Percentiles rank a stretch among this genome's conserved stretches.
phyloP scores from a whole-genome alignment of 2,797 vertebrate genomes.

The Knipowitschia caucasica region DNA sequence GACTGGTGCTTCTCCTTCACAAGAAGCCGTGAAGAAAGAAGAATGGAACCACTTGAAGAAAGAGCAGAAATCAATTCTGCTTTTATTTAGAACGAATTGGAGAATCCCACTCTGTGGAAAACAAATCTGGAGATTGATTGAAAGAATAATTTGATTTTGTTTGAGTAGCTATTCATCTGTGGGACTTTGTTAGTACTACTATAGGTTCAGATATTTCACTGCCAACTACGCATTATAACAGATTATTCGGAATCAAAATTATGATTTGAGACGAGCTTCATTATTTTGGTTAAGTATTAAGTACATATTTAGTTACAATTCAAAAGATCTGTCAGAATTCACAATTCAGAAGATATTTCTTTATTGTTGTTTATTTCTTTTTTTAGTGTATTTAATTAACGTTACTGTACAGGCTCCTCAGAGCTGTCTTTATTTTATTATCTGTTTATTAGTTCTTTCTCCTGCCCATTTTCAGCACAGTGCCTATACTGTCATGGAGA shows the following conservation, averaged over 20 bases:
- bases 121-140: slow-evolving; percentile 2
- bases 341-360: slow-evolving; percentile 31
- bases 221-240: slow-evolving; percentile 53
- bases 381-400: slow-evolving; percentile 32
- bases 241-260: slow-evolving; percentile 54
- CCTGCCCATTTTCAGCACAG: slow-evolving; percentile 60
- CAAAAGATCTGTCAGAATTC: slow-evolving; percentile 31
- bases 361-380: slow-evolving; percentile 45
- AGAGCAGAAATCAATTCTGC: slow-evolving; percentile 25
- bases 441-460: slow-evolving; percentile 25
- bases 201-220: slow-evolving; percentile 56
- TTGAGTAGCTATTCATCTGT: slow-evolving; percentile 33
- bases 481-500: slow-evolving; percentile 60
- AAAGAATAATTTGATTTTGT: slow-evolving; percentile 20
- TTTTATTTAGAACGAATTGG: slow-evolving; percentile 34
- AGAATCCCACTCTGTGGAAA: slow-evolving; percentile 21
- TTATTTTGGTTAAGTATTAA: slow-evolving; percentile 36
- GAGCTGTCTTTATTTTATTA: slow-evolving; percentile 27
- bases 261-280: slow-evolving; percentile 38
- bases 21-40: slow-evolving; percentile 17
- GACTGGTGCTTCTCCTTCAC: slow-evolving; percentile 73
- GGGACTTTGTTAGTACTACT: slow-evolving; percentile 23
- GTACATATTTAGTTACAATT: slow-evolving; percentile 35
- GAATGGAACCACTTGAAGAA: slow-evolving; percentile 45
- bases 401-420: slow-evolving; percentile 27